These are phyloP conservation scores for Notechis scutatus DNA, from an alignment of 2,113 vertebrate species.

Conservation along the genomic window DNA sequence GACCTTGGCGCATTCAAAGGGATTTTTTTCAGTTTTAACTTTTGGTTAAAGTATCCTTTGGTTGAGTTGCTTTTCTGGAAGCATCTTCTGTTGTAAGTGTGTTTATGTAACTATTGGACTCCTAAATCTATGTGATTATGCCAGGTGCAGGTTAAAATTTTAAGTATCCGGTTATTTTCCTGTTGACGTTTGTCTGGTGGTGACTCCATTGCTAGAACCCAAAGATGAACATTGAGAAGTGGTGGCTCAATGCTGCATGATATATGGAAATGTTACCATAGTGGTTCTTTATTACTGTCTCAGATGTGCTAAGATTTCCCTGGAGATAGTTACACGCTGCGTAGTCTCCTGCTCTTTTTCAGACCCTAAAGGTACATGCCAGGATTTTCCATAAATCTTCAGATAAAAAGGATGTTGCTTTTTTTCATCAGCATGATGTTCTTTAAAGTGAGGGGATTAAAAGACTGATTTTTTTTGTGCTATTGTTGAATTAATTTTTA, in stretches of 20 bases:
- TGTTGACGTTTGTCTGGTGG: constrained; percentile 23
- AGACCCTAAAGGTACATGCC: not conserved
- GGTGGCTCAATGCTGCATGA: constrained; percentile 5
- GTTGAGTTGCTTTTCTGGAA: not conserved
- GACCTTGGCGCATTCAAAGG: not conserved
- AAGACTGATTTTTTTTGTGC: not conserved
- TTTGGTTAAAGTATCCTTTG: not conserved
- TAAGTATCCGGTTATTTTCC: not conserved
- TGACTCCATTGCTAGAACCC: not conserved
- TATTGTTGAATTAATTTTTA: constrained; percentile 1
- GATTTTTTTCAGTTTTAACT: not conserved
- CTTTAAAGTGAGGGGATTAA: not conserved
- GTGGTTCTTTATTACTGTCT: constrained; percentile 34
- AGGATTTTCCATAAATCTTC: not conserved
- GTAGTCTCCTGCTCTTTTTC: not conserved
- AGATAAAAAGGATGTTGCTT: not conserved
- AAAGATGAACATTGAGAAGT: constrained; percentile 27
- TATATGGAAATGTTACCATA: constrained; percentile 4
- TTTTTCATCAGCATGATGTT: not conserved
- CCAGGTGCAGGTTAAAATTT: not conserved
- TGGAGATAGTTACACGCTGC: accelerated
- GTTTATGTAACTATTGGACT: not conserved
- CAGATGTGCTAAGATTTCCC: constrained; percentile 22
- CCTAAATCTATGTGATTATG: not conserved
- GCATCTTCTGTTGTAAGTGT: not conserved